Evolutionary conservation across 2,888 invertebrate genomes (phyloP).

Genomic region (Mimas tiliae): DNA sequence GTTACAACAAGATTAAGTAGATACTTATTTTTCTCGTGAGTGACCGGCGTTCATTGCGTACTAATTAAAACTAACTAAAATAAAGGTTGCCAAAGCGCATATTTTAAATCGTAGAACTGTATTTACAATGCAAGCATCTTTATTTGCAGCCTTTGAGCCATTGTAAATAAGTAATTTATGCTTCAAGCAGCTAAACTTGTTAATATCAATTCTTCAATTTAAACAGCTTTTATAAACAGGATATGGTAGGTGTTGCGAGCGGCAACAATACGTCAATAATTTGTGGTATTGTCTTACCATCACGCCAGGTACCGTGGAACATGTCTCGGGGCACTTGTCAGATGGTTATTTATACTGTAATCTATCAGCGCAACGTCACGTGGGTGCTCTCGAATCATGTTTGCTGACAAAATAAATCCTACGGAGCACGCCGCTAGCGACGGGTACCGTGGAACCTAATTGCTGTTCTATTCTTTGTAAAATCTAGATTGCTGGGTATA

Average conservation of each 20-base stretch:
- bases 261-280: constrained; percentile 50
- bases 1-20: no score
- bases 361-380: constrained; percentile 54
- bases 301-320: constrained; percentile 42
- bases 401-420: constrained; percentile 22
- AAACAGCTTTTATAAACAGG: constrained; percentile 27
- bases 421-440: constrained; percentile 11
- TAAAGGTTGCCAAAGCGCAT: no score
- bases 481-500: neutral
- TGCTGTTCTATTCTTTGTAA: neutral
- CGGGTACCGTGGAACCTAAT: neutral
- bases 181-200: neutral
- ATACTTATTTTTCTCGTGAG: no score
- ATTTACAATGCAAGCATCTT: no score
- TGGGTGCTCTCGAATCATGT: constrained; percentile 41
- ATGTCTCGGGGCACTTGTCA: constrained; percentile 48
- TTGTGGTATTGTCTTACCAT: constrained; percentile 56
- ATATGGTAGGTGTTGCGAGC: constrained; percentile 52
- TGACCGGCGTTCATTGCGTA: no score
- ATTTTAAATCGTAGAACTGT: no score
- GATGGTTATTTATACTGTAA: constrained; percentile 48
- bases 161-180: neutral
- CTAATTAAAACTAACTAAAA: no score
- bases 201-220: constrained; percentile 10
- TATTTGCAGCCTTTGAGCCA: no score